phyloP scores from a whole-genome alignment of 1,140 invertebrate species.

The Scaptodrosophila lebanonensis region DNA sequence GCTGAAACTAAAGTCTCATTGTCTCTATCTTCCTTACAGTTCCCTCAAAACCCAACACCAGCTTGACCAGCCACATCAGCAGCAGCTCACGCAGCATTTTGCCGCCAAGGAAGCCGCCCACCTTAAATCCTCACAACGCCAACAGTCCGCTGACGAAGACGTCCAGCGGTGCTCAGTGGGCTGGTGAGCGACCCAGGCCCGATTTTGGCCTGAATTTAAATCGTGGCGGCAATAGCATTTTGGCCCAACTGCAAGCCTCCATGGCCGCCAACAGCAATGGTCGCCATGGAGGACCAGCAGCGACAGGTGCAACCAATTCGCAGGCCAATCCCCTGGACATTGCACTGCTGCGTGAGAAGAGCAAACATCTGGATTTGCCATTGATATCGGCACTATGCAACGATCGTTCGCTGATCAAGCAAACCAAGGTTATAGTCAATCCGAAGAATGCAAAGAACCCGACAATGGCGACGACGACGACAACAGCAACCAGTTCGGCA shows the following conservation, averaged over 20 bases:
- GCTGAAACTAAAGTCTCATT: too few relatives aligned
- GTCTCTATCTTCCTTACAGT: conserved; percentile 33
- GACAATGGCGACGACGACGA: not conserved
- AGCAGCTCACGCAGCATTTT: conserved; percentile 27
- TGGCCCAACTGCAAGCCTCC: conserved; percentile 68
- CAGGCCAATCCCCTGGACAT: conserved; percentile 82
- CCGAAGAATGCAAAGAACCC: conserved; percentile 80
- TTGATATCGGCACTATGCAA: conserved; percentile 93
- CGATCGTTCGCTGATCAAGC: conserved; percentile 89
- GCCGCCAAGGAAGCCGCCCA: conserved; percentile 58
- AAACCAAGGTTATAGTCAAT: conserved; percentile 89
- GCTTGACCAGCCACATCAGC: conserved; percentile 5
- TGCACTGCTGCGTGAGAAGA: conserved; percentile 88
- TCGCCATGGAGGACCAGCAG: not conserved
- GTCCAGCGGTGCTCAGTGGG: conserved; percentile 72
- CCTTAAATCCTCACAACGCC: conserved; percentile 53
- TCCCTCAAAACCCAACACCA: conserved; percentile 57
- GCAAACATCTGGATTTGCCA: conserved; percentile 90
- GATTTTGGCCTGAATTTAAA: conserved; percentile 42
- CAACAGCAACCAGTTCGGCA: conserved; percentile 8
- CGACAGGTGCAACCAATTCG: conserved; percentile 15
- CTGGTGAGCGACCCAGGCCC: conserved; percentile 59
- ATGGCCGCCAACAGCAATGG: conserved; percentile 31
- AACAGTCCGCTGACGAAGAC: conserved; percentile 67
- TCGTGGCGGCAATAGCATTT: conserved; percentile 55